Base-by-base conservation (phyloP, 2,888 invertebrate genomes). In the Polymixis lichenea region DNA sequence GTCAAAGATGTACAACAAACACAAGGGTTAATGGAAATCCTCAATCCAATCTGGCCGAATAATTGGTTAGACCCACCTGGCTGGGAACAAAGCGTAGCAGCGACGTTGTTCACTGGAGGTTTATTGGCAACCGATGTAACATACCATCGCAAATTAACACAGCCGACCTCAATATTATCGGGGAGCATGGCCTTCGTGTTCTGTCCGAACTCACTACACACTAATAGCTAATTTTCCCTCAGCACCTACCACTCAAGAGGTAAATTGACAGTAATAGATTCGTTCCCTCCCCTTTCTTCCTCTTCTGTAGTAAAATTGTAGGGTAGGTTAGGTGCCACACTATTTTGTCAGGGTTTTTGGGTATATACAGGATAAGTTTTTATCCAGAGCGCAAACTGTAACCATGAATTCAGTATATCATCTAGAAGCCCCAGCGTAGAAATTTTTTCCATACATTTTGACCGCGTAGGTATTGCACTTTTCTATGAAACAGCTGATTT, bases 211-310 rank as follows among this genome's bases (percentile, higher is more conserved):
- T 80, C 84, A 87, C 89, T 89, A 89, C 89, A 89, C 90, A 90
- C 90, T 92, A 91, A 92, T 94, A 91, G 92, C 89, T 91, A 92
- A 94, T 94, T 93, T 91, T 90, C 90, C 85, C 88, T 87, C 88
- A 90, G 92, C 90, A 91, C 88, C 91, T 92, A 89, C 90, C 90
- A 86, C 89, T 88, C 88, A 79, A 88, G 88, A 89, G 90, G 88
- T 86, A 89, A 91, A 92, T 93, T 92, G 92, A 92, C 92, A 91
- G 91, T 93, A 93, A 95, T 93, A 93, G 93, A 93, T 93, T 94
- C 91, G 91, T 92, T 91, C 86, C 89, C 86, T 89, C 85, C 84
- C 86, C 80, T 81, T 87, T 82, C 86, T 87, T 89, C 87, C 82
- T 83, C 83, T 86, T 89, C 86, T 83, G 82, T 74, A 72, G 70